These are phyloP conservation scores for Siphamia tubifer DNA, from an alignment of 2,113 vertebrate genomes.

Conservation along the genomic window DNA sequence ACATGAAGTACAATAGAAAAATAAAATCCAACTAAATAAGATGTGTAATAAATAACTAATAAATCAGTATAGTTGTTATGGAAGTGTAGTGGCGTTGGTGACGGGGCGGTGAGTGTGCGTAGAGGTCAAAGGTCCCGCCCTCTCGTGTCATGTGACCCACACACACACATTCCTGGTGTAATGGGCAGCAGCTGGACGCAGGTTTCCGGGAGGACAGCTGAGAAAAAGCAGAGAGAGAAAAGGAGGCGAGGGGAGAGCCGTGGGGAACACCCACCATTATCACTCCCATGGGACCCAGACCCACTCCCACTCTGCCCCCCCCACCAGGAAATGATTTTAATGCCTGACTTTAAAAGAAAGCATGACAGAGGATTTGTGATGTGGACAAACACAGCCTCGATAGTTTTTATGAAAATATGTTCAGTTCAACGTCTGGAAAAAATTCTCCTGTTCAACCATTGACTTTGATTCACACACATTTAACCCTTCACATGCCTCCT, in stretches of 20 bases:
- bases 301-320: background rate
- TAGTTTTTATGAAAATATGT: no score
- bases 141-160: slow-evolving; percentile 70
- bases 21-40: no score
- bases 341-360: background rate
- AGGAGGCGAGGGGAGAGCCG: slow-evolving; percentile 3
- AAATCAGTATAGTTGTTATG: no score
- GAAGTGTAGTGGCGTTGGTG: no score
- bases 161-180: slow-evolving; percentile 82
- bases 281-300: slow-evolving; percentile 17
- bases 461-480: background rate
- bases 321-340: slow-evolving; percentile 36
- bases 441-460: background rate
- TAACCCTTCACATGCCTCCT: no score
- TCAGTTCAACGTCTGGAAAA: background rate
- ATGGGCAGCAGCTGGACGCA: slow-evolving; percentile 84
- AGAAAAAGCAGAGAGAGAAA: slow-evolving; percentile 61
- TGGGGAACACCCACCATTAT: slow-evolving; percentile 55
- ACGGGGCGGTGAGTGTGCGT: no score
- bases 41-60: no score
- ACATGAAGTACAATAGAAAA: no score
- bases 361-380: slow-evolving; percentile 13
- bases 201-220: slow-evolving; percentile 83
- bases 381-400: slow-evolving; percentile 7
- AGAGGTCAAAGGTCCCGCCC: no score